Base-by-base conservation (phyloP, 2,113 vertebrate genomes). In the Sphaerodactylus townsendi region DNA sequence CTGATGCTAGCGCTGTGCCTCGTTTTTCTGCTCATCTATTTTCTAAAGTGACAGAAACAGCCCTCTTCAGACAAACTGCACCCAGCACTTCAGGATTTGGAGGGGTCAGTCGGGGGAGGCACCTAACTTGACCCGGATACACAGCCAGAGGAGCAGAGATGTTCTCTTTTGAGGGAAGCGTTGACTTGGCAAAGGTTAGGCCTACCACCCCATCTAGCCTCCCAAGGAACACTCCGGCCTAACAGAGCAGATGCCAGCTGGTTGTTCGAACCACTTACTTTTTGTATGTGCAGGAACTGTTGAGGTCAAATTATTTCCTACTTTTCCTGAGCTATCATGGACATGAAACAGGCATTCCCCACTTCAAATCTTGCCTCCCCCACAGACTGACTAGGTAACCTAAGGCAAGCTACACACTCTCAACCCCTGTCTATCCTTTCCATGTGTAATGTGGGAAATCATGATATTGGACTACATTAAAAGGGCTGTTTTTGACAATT, bases 1-100 rank as follows among this genome's bases (percentile, higher is more conserved):
- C 85, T 95, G 83, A 90, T 82, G 1, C 71, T 96, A 0, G 1
- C 48, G 6, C 0, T 93, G 59, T 91, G 86, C 17, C 70, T 93
- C 0, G 0, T 62, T 33, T 56, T 88, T 28, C 78, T 93, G 37
- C 59, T 92, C 1, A 70, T 92, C 37, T 25, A 85, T 33, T 30
- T 82, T 53, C 79, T 88, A 23, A 0, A 25, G 2, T 93, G 91
- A 90, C 28, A 69, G 21, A 13, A 28, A 15, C 4, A 0, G 11
- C 8, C 1, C n/a, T n/a, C n/a, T 30, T 23, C 11, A 62, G 72
- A 66, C 59, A 3, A 10, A 4, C 6, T 21, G 10, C 25, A 19
- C 11, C 17, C 21, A 28, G 53, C 80, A 44, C 2, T 23, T 72
- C 23, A 64, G 19, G n/a, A 2, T 3, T 15, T 17, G 21, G 5